These are phyloP conservation scores for Pseudochaenichthys georgianus DNA, from an alignment of 2,797 vertebrate species.

Conservation along the genomic window DNA sequence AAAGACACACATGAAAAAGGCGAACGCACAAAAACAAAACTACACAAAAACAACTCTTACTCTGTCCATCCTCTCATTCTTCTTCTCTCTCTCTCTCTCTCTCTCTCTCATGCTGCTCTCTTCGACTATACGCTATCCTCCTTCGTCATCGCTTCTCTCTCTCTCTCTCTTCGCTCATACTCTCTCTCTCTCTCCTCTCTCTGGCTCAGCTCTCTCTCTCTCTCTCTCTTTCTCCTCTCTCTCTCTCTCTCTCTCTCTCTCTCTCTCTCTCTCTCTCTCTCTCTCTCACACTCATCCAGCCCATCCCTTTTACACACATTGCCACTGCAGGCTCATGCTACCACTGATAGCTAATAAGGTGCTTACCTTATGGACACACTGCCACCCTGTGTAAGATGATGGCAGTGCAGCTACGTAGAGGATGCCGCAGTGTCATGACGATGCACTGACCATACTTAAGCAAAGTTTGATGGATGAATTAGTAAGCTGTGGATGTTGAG, in stretches of 20 bases:
- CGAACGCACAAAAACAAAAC: slow-evolving; percentile 15
- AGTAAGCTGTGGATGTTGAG: slow-evolving; percentile 31
- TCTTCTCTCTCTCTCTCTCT: no score
- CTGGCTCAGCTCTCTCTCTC: no score
- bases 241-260: no score
- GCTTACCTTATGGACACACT: slow-evolving; percentile 58
- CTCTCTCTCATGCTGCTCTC: no score
- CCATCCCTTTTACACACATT: slow-evolving; percentile 41
- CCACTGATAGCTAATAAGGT: not conserved
- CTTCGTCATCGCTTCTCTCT: no score
- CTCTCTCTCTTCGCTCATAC: no score
- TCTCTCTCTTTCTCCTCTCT: no score
- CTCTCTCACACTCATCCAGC: slow-evolving; percentile 18
- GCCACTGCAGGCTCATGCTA: slow-evolving; percentile 55
- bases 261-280: slow-evolving; percentile 56
- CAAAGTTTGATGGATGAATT: slow-evolving; percentile 58
- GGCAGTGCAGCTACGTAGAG: slow-evolving; percentile 53
- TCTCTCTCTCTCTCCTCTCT: no score
- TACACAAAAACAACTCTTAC: slow-evolving; percentile 2
- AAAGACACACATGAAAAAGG: not conserved
- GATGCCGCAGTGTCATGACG: slow-evolving; percentile 64
- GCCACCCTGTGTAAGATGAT: slow-evolving; percentile 74
- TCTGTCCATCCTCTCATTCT: slow-evolving; percentile 57
- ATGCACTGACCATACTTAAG: slow-evolving; percentile 44
- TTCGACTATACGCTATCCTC: no score